Conservation (phyloP, 2,888 invertebrate species). For the Agrochola lota region DNA sequence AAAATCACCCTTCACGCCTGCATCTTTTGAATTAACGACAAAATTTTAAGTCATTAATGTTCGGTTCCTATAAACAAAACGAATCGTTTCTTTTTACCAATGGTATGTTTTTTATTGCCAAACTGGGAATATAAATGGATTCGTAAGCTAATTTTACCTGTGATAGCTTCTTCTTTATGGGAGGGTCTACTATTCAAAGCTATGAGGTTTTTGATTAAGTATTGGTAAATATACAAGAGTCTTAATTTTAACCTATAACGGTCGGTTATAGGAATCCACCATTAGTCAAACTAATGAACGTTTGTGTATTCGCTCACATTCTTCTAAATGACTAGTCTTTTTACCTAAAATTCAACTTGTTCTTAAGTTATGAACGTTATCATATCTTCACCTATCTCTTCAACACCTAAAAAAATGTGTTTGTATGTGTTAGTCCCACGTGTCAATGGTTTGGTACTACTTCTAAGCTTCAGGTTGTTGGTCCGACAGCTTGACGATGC, state of each 20-base stretch:
- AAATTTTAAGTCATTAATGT: neutral
- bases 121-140: too few relatives aligned
- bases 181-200: too few relatives aligned
- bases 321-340: neutral
- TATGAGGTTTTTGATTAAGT: too few relatives aligned
- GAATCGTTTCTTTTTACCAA: too few relatives aligned
- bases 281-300: neutral
- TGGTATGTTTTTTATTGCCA: too few relatives aligned
- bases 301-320: neutral
- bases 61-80: too few relatives aligned
- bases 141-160: too few relatives aligned
- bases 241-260: too few relatives aligned
- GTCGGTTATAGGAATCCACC: too few relatives aligned
- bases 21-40: neutral
- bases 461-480: slow-evolving; percentile 62
- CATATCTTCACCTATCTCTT: neutral
- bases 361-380: neutral
- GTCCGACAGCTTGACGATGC: slow-evolving; percentile 58
- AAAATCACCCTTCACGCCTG: neutral
- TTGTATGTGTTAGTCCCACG: slow-evolving; percentile 45
- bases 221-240: too few relatives aligned
- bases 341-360: neutral
- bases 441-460: slow-evolving; percentile 60
- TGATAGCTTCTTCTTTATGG: too few relatives aligned
- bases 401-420: slow-evolving; percentile 21